Conservation (phyloP, 2,113 vertebrate genomes). For the Struthidea cinerea region DNA sequence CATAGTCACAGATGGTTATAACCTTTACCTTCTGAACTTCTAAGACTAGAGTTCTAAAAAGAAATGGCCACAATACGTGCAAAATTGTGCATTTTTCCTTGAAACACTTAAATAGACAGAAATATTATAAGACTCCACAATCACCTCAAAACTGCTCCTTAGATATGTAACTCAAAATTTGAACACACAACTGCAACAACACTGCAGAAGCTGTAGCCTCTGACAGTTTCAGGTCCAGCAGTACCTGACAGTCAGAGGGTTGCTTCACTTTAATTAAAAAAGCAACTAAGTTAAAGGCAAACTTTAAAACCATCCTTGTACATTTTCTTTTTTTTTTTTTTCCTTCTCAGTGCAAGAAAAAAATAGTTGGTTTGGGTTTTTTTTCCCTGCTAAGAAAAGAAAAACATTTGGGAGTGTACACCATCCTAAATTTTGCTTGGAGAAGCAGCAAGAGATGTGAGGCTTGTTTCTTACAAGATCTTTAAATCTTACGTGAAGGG, state of each 20-base stretch:
- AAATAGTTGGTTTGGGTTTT: not conserved
- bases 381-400: not conserved
- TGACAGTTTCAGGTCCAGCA: not conserved
- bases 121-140: not conserved
- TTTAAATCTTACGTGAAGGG: not conserved
- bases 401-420: not conserved
- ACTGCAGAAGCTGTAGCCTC: not conserved
- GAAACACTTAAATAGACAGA: not conserved
- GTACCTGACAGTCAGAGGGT: not conserved
- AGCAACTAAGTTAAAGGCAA: not conserved
- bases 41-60: not conserved
- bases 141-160: not conserved
- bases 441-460: not conserved
- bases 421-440: not conserved
- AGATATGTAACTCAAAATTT: not conserved
- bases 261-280: not conserved
- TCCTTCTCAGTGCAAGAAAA: not conserved
- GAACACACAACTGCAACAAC: not conserved
- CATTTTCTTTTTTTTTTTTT: too few species aligned
- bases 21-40: not conserved
- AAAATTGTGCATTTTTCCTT: not conserved
- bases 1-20: not conserved
- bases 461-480: not conserved
- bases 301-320: not conserved
- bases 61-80: not conserved